Evolutionary conservation across 2,888 invertebrate species (phyloP).

Genomic region (Plagodis pulveraria): DNA sequence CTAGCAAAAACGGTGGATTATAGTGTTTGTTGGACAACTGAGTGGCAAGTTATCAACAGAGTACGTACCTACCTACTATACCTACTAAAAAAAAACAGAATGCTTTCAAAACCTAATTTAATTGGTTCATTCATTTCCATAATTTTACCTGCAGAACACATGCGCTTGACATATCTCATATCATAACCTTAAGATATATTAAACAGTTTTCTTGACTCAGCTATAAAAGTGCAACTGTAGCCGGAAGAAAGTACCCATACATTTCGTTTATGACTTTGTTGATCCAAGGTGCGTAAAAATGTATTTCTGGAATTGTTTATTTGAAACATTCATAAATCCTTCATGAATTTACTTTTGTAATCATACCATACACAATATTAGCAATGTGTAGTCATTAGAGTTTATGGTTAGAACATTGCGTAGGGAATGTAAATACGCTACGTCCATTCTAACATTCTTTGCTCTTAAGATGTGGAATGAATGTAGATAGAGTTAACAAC

Average conservation of each 20-base stretch:
- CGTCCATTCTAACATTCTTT: neutral
- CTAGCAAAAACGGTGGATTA: too few relatives aligned
- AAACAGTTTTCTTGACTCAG: slow-evolving; percentile 75
- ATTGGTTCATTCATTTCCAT: slow-evolving; percentile 23
- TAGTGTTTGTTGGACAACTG: too few relatives aligned
- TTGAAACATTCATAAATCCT: slow-evolving; percentile 25
- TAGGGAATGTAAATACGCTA: slow-evolving; percentile 33
- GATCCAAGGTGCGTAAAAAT: slow-evolving; percentile 27
- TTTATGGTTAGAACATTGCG: slow-evolving; percentile 41
- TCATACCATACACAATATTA: slow-evolving; percentile 32
- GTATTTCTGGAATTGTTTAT: slow-evolving; percentile 22
- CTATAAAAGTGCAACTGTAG: slow-evolving; percentile 68
- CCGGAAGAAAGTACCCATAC: slow-evolving; percentile 22
- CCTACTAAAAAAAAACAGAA: slow-evolving; percentile 6
- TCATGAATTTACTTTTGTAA: slow-evolving; percentile 41
- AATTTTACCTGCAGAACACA: slow-evolving; percentile 35
- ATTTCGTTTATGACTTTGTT: slow-evolving; percentile 54
- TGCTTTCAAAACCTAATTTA: slow-evolving; percentile 20
- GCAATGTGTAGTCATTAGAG: slow-evolving; percentile 43
- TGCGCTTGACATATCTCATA: slow-evolving; percentile 23
- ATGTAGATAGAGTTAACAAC: slow-evolving; percentile 16
- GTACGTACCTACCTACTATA: too few relatives aligned
- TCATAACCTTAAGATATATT: slow-evolving; percentile 46
- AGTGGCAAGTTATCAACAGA: neutral
- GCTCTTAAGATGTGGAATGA: slow-evolving; percentile 25